Evolutionary conservation across 2,113 vertebrate genomes (phyloP).

Genomic region (Canis aureus): DNA sequence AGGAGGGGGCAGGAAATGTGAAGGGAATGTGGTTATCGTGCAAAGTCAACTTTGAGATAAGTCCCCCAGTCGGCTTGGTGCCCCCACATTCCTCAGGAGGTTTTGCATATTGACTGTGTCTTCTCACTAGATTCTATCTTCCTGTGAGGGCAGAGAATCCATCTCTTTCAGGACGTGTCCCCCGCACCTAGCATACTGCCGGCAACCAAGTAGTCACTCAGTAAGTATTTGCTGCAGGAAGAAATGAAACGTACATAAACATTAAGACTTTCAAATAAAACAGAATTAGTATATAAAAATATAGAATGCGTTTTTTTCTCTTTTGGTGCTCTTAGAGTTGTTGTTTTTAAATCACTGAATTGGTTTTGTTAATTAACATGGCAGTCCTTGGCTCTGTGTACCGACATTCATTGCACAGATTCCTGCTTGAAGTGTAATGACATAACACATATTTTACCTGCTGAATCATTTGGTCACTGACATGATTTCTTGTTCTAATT

Average conservation of each 20-base stretch:
- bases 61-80: not conserved
- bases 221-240: not conserved
- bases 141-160: not conserved
- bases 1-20: not conserved
- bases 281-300: not conserved
- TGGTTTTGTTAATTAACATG: slow-evolving; percentile 26
- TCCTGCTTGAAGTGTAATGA: slow-evolving; percentile 60
- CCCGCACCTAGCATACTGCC: not conserved
- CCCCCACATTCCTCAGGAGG: not conserved
- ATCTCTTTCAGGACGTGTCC: not conserved
- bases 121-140: not conserved
- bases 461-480: slow-evolving; percentile 68
- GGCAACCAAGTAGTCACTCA: slow-evolving; percentile 11
- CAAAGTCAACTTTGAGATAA: not conserved
- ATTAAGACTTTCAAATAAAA: slow-evolving; percentile 37
- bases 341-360: not conserved
- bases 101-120: not conserved
- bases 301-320: slow-evolving; percentile 24
- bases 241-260: slow-evolving; percentile 2
- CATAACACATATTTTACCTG: slow-evolving; percentile 66
- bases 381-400: not conserved
- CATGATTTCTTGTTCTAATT: slow-evolving; percentile 65
- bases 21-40: slow-evolving; percentile 28
- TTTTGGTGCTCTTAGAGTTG: not conserved
- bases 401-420: slow-evolving; percentile 7